Evolutionary conservation across 2,888 invertebrate species (phyloP).

Genomic region (Cantharis flavilabris): DNA sequence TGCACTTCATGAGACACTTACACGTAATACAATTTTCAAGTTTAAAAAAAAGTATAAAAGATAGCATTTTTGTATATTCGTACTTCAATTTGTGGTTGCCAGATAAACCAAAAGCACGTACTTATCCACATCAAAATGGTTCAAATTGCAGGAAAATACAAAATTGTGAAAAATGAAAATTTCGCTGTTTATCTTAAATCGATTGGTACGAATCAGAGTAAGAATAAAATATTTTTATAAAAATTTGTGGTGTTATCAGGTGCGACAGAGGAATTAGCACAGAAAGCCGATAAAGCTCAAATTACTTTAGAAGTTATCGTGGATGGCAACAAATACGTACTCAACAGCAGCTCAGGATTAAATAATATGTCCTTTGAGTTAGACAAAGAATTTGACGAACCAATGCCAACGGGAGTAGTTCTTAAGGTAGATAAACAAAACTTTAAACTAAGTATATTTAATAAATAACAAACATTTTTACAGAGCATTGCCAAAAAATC

Average conservation of each 20-base stretch:
- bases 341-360: conserved; percentile 24
- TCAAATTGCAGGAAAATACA: conserved; percentile 38
- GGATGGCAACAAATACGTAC: conserved; percentile 34
- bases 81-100: not conserved
- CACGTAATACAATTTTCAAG: not conserved
- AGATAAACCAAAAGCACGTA: not conserved
- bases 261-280: conserved; percentile 34
- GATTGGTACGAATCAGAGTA: conserved; percentile 32
- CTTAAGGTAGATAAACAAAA: conserved; percentile 27
- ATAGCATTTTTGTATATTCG: not conserved
- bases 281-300: conserved; percentile 26
- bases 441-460: not conserved
- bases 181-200: conserved; percentile 34
- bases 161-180: conserved; percentile 38
- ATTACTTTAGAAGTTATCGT: conserved; percentile 27
- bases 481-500: conserved; percentile 30
- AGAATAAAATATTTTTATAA: not conserved
- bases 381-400: conserved; percentile 35
- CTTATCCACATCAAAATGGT: conserved; percentile 31
- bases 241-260: conserved; percentile 15
- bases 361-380: conserved; percentile 26
- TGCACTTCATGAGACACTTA: not conserved
- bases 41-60: not conserved
- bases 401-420: conserved; percentile 22
- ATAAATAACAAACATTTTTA: not conserved